Base-by-base conservation (phyloP, 2,113 vertebrate species). In the Pachycephala philippinensis region DNA sequence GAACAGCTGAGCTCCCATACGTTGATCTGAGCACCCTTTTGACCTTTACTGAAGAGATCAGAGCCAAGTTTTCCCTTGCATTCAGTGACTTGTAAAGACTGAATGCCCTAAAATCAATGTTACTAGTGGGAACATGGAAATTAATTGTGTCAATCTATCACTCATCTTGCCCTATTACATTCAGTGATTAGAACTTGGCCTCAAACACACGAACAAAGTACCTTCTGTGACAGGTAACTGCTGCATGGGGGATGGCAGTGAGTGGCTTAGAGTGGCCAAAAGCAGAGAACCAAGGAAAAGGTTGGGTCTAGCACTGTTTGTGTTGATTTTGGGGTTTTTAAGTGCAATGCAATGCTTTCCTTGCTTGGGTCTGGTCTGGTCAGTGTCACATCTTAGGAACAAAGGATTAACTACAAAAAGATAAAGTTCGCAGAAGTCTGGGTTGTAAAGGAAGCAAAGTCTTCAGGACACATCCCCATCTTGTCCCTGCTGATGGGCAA, bases 131-230 rank as follows among this genome's bases (percentile, higher is more conserved):
- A 97, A 96, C 90, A 90, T 60, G 77, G 77, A 89, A 97, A 96
- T 96, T 95, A 97, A 93, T 90, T 74, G 89, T 96, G 92, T 96
- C 96, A 95, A 52, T 96, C 93, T 85, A 78, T 97, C 93, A 96
- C 86, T 97, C 96, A 92, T 87, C 93, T 81, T 81, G 30, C 86
- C n/a, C 83, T 91, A 93, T 96, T 96, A 84, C 60, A 30, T 84
- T 66, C 65, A n/a, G 72, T 89, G 83, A 92, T 94, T 92, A 60
- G 90, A 93, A 76, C 64, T 79, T 94, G 72, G 88, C 90, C 88
- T 90, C 56, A 78, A 89, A 52, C 40, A 40, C 37, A 13, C 15
- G 68, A 92, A 95, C 92, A 89, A 96, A 95, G 83, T 93, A 72
- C 68, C 76, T 90, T 80, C 95, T 96, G 95, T 93, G 76, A 74